Conservation (phyloP, 2,797 vertebrate species). For the Chaunax sp. region DNA sequence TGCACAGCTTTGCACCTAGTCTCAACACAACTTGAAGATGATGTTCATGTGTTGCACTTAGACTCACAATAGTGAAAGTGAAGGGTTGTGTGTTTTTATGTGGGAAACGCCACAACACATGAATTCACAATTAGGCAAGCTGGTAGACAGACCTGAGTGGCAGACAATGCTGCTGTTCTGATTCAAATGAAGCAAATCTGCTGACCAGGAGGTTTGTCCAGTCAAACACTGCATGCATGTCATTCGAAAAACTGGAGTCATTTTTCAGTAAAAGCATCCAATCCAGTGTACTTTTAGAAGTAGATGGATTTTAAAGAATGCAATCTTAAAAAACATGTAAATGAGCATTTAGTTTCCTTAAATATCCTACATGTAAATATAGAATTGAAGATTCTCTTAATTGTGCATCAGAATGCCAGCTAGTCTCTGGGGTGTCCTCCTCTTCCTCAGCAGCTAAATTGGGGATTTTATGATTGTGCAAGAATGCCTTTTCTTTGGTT, state of each 20-base stretch:
- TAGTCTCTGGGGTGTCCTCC: conserved; percentile 6
- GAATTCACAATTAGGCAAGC: conserved; percentile 35
- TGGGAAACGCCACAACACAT: conserved; percentile 3
- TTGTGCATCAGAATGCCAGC: not conserved
- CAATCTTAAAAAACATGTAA: not conserved
- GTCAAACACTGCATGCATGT: conserved; percentile 28
- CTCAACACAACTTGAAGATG: conserved; percentile 3
- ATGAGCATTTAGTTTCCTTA: not conserved
- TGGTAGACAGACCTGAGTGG: conserved; percentile 14
- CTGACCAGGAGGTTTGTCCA: conserved; percentile 41
- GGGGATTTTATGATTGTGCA: conserved; percentile 30
- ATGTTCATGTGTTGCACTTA: conserved; percentile 3
- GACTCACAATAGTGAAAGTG: not conserved
- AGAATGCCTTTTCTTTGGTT: conserved; percentile 32
- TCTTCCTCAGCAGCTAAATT: not conserved
- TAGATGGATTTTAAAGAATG: not conserved
- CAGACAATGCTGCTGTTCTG: conserved; percentile 29
- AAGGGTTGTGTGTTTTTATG: not conserved
- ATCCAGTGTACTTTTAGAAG: conserved; percentile 6
- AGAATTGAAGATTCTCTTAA: conserved; percentile 5
- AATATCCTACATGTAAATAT: not conserved
- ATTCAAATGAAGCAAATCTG: conserved; percentile 49
- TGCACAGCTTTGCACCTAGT: too few relatives aligned
- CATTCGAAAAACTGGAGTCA: conserved; percentile 32
- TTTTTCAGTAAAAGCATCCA: conserved; percentile 42